Evolutionary conservation across 2,888 invertebrate species (phyloP).

Genomic region (Harpalus rufipes): DNA sequence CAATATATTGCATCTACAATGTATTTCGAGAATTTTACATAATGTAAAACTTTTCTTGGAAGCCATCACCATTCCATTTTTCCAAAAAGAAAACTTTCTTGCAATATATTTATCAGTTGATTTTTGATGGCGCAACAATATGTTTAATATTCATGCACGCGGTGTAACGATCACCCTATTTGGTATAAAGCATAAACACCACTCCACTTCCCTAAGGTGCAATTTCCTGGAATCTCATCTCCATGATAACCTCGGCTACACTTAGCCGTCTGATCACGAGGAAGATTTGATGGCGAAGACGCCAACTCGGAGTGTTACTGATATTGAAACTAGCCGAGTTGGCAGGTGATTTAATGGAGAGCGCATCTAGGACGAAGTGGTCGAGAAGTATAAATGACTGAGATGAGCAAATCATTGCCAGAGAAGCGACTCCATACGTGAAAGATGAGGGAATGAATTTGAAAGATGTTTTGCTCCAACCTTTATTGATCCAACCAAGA

Average conservation of each 20-base stretch:
- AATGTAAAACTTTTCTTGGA: background rate
- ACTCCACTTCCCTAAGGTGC: constrained; percentile 16
- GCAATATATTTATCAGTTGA: constrained; percentile 3
- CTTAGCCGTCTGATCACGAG: constrained; percentile 34
- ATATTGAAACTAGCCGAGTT: constrained; percentile 22
- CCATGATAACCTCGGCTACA: constrained; percentile 27
- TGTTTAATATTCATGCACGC: constrained; percentile 8
- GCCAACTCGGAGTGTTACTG: constrained; percentile 11
- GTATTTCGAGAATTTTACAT: background rate
- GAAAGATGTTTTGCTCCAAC: background rate
- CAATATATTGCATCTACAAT: background rate
- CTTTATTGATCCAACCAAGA: background rate
- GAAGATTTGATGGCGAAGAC: constrained; percentile 27
- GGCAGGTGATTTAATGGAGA: constrained; percentile 34
- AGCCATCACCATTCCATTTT: background rate
- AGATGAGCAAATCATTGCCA: constrained; percentile 4
- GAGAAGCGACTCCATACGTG: background rate
- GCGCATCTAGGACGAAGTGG: background rate
- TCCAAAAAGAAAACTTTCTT: background rate
- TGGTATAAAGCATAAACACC: background rate
- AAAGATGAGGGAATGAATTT: constrained; percentile 2
- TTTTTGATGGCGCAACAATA: background rate
- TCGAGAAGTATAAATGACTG: constrained; percentile 18
- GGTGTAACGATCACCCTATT: constrained; percentile 23
- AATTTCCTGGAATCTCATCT: constrained; percentile 15